Conservation (phyloP, 64 coral and sea anemone species). For the Actinia tenebrosa region DNA sequence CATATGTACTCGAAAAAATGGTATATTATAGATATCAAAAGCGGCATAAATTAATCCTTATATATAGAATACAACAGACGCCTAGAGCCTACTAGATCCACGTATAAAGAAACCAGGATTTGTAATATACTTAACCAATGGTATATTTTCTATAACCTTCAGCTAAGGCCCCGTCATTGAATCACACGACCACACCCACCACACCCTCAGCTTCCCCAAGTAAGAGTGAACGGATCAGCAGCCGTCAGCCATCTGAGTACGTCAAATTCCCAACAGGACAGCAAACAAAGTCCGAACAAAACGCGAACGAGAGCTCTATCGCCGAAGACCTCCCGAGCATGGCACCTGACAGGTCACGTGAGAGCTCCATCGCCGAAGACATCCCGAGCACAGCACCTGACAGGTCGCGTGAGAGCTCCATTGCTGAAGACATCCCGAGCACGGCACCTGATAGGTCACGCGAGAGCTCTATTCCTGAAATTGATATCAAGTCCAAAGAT, state of each 20-base stretch:
- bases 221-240: not conserved
- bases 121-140: too few species aligned
- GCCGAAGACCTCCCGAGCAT: constrained; percentile 35
- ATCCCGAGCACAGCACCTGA: constrained; percentile 1
- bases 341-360: constrained; percentile 49
- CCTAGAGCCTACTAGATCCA: too few species aligned
- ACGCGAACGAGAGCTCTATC: constrained; percentile 61
- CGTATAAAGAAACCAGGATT: too few species aligned
- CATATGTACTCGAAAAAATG: too few species aligned
- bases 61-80: too few species aligned
- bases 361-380: constrained; percentile 67
- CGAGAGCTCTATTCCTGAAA: constrained; percentile 77
- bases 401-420: constrained; percentile 68
- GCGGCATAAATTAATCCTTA: too few species aligned
- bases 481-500: constrained; percentile 30
- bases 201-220: not conserved
- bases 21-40: too few species aligned
- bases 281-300: constrained; percentile 23
- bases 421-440: constrained; percentile 37
- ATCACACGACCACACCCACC: not conserved
- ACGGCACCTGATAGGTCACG: constrained; percentile 47
- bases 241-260: not conserved
- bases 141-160: not conserved
- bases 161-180: not conserved
- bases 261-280: not conserved